These are phyloP conservation scores for Tetropium fuscum DNA, from an alignment of 2,888 invertebrate species.

Conservation along the genomic window DNA sequence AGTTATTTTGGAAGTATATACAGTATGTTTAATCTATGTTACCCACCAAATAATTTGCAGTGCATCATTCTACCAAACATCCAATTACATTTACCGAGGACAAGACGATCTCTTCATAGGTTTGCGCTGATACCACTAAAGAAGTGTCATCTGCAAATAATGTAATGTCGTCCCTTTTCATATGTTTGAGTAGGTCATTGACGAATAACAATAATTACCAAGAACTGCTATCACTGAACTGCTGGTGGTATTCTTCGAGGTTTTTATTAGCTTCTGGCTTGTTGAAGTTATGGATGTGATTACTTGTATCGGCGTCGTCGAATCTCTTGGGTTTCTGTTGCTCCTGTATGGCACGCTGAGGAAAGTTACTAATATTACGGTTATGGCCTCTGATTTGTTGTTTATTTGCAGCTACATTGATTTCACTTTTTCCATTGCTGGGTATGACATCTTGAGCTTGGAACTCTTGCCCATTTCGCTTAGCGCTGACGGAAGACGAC, in stretches of 20 bases:
- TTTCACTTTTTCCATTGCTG: constrained; percentile 8
- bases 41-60: too few relatives aligned
- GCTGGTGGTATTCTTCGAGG: constrained; percentile 54
- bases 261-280: not conserved
- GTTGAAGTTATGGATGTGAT: constrained; percentile 7
- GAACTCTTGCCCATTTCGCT: constrained; percentile 39
- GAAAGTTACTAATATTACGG: constrained; percentile 29
- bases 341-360: constrained; percentile 2
- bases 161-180: too few relatives aligned
- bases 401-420: not conserved
- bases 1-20: too few relatives aligned
- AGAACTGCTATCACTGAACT: constrained; percentile 34
- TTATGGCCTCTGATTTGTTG: not conserved
- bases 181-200: too few relatives aligned
- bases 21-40: too few relatives aligned
- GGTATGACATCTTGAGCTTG: constrained; percentile 19
- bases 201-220: too few relatives aligned
- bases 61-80: too few relatives aligned
- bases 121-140: too few relatives aligned
- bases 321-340: constrained; percentile 31
- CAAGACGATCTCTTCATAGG: too few relatives aligned
- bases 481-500: constrained; percentile 40
- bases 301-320: constrained; percentile 13
- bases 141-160: too few relatives aligned
- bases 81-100: too few relatives aligned